A percentile compares a stretch with the other conserved stretches of the same genome.
Conservation (phyloP, 2,113 vertebrate species). For the Pyrgilauda ruficollis region DNA sequence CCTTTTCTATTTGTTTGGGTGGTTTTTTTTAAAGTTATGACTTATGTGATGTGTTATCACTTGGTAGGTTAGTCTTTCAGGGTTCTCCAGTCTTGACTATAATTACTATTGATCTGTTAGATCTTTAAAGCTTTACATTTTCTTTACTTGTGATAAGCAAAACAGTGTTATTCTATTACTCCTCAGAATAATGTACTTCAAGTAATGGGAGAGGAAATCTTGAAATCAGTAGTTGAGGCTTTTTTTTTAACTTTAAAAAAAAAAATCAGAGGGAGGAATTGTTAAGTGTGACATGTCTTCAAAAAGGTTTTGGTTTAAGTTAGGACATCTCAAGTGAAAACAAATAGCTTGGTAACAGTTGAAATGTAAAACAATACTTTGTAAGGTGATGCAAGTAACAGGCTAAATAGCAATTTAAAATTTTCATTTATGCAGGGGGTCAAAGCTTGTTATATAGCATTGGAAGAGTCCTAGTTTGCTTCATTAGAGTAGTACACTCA, state of each 20-base stretch:
- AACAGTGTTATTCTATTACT: background rate
- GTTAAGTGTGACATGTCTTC: background rate
- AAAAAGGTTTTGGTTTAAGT: background rate
- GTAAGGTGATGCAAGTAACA: background rate
- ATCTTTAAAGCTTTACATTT: background rate
- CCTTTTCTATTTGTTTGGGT: background rate
- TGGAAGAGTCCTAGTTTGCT: background rate
- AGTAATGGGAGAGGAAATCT: background rate
- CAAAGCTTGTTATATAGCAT: background rate
- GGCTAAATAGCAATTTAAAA: background rate
- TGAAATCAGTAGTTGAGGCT: background rate
- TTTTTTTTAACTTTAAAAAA: background rate
- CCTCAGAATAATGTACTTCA: background rate
- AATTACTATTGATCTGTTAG: background rate
- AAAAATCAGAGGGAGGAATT: background rate
- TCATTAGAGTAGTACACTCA: background rate
- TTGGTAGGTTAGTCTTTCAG: background rate
- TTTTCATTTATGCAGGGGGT: background rate
- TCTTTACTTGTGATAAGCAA: background rate
- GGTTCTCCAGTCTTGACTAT: background rate
- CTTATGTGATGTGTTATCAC: background rate
- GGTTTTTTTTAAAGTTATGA: background rate
- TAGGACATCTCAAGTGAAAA: background rate
- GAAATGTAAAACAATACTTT: background rate
- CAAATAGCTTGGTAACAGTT: background rate